A percentile compares a stretch with the other conserved stretches of the same genome.
Evolutionary conservation across 2,113 vertebrate genomes (phyloP).

Genomic region (Tauraco erythrolophus): DNA sequence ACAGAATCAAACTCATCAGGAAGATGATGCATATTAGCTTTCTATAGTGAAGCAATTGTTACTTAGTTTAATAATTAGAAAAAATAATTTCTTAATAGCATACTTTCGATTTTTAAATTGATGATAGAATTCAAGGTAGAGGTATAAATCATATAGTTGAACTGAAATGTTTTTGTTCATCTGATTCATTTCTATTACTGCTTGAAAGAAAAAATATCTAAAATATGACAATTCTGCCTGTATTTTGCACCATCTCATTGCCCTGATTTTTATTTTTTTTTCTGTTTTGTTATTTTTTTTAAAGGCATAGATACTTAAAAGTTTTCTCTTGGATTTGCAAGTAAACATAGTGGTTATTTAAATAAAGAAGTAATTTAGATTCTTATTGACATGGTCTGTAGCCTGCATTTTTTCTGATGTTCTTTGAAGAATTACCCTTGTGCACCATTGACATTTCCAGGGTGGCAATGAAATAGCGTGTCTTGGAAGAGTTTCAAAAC

Average conservation of each 20-base stretch:
- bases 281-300: not conserved
- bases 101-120: not conserved
- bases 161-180: not conserved
- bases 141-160: not conserved
- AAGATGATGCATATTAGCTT: not conserved
- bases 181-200: not conserved
- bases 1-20: not conserved
- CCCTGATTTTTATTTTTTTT: not conserved
- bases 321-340: not conserved
- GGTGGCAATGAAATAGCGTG: not conserved
- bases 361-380: constrained; percentile 41
- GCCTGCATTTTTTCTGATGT: not conserved
- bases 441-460: constrained; percentile 45
- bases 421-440: constrained; percentile 14
- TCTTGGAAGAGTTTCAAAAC: constrained; percentile 13
- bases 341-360: not conserved
- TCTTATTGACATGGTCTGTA: not conserved
- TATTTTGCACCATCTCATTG: not conserved
- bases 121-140: not conserved
- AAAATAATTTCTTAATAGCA: not conserved
- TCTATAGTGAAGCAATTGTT: not conserved
- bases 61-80: not conserved
- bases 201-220: not conserved
- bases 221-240: not conserved
- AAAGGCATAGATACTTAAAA: not conserved